A percentile compares a stretch with the other conserved stretches of the same genome.
Conservation (phyloP, 2,113 vertebrate genomes). For the Macroglossus sobrinus region DNA sequence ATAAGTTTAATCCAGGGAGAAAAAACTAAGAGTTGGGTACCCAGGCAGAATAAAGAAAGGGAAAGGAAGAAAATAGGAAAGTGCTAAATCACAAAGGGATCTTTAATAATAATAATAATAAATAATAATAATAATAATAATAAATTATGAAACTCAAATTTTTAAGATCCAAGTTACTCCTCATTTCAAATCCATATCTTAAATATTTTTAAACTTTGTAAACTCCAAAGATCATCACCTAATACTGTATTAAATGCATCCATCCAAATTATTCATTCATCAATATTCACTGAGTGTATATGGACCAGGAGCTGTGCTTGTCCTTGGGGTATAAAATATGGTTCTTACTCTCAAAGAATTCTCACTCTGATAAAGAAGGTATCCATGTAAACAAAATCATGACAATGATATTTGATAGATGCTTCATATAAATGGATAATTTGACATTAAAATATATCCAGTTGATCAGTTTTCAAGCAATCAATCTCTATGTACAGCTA, state of each 20-base stretch:
- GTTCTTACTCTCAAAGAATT: neutral
- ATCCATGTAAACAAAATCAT: neutral
- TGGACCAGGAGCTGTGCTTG: neutral
- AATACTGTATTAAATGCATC: neutral
- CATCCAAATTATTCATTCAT: neutral
- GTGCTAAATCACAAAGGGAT: neutral
- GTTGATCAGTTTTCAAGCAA: neutral
- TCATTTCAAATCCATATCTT: neutral
- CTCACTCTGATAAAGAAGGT: neutral
- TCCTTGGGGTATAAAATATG: neutral
- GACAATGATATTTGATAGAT: neutral
- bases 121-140: neutral
- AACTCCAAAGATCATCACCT: neutral
- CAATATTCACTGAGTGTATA: neutral
- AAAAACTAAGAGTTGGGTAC: neutral
- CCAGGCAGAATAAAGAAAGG: neutral
- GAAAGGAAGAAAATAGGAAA: neutral
- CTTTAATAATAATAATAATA: neutral
- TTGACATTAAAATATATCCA: neutral
- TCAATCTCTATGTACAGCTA: neutral
- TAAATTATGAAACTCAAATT: neutral
- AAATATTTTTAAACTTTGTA: neutral
- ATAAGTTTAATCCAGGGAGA: neutral
- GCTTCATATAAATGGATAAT: neutral
- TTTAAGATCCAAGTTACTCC: neutral